Conservation (phyloP, 2,113 vertebrate genomes). For the Crocuta crocuta region DNA sequence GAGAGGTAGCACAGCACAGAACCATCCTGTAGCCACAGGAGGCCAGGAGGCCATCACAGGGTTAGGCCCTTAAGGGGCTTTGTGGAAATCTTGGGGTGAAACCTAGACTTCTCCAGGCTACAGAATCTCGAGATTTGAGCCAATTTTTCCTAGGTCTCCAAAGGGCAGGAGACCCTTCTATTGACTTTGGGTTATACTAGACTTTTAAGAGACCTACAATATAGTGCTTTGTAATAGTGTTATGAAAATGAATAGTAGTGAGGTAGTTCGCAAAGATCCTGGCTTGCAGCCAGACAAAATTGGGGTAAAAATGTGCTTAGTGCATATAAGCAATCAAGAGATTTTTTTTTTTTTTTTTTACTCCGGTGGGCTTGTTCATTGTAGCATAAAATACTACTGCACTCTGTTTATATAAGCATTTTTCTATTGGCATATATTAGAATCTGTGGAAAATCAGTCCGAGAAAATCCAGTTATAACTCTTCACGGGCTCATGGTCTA, state of each 20-base stretch:
- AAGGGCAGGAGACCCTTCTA: neutral
- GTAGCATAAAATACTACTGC: slow-evolving; percentile 37
- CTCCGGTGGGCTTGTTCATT: neutral
- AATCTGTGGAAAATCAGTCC: slow-evolving; percentile 42
- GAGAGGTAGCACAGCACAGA: neutral
- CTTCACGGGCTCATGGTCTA: neutral
- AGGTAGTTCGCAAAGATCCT: neutral
- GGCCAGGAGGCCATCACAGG: no score
- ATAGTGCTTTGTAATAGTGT: neutral
- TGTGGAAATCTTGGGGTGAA: neutral
- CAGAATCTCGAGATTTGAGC: neutral
- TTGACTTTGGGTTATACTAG: neutral
- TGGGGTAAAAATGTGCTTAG: slow-evolving; percentile 29
- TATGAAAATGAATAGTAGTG: neutral
- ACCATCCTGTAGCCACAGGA: neutral
- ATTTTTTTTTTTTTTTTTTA: slow-evolving; percentile 15
- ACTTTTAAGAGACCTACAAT: neutral
- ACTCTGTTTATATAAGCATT: slow-evolving; percentile 40
- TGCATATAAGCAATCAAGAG: slow-evolving; percentile 24
- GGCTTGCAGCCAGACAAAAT: slow-evolving; percentile 24
- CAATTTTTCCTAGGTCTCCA: neutral
- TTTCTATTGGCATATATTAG: slow-evolving; percentile 43
- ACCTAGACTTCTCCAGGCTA: neutral
- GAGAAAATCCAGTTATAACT: slow-evolving; percentile 51
- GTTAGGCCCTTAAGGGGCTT: neutral